Evolutionary conservation across 2,113 vertebrate genomes (phyloP).

Genomic region (Tretioscincus oriximinensis): DNA sequence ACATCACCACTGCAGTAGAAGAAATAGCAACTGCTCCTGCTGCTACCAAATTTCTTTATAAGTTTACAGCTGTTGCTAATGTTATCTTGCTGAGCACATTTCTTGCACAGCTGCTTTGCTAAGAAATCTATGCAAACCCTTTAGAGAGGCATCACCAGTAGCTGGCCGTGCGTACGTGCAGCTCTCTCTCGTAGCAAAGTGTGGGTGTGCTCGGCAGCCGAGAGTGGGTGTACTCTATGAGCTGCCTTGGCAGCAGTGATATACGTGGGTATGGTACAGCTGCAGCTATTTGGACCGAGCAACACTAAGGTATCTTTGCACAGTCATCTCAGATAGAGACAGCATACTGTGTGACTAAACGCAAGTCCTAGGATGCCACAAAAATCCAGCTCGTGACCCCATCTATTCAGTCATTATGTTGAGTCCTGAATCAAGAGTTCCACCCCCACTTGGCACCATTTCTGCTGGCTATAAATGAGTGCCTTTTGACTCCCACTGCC

Average conservation of each 20-base stretch:
- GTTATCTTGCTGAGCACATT: not conserved
- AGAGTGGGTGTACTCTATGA: constrained; percentile 36
- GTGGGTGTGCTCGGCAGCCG: constrained; percentile 17
- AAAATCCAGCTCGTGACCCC: not conserved
- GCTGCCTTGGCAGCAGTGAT: constrained; percentile 55
- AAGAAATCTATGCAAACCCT: not conserved
- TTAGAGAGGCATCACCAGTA: not conserved
- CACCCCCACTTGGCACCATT: not conserved
- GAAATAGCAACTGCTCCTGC: not conserved
- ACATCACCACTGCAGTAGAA: not conserved
- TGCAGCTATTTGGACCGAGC: constrained; percentile 37
- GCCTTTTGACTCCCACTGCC: constrained; percentile 36
- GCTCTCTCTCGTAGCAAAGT: constrained; percentile 27
- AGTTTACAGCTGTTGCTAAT: not conserved
- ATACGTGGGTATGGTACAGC: constrained; percentile 38
- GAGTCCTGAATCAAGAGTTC: not conserved
- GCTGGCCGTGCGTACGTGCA: not conserved
- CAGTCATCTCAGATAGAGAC: not conserved
- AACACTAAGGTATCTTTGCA: constrained; percentile 13
- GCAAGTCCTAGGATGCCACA: not conserved
- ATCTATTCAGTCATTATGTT: not conserved
- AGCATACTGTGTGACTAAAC: not conserved
- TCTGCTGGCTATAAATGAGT: constrained; percentile 39
- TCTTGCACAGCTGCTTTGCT: not conserved
- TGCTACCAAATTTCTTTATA: not conserved